Percentiles rank a stretch among this genome's conserved stretches.
Evolutionary conservation across 2,113 vertebrate species (phyloP).

Genomic region (Pituophis catenifer): DNA sequence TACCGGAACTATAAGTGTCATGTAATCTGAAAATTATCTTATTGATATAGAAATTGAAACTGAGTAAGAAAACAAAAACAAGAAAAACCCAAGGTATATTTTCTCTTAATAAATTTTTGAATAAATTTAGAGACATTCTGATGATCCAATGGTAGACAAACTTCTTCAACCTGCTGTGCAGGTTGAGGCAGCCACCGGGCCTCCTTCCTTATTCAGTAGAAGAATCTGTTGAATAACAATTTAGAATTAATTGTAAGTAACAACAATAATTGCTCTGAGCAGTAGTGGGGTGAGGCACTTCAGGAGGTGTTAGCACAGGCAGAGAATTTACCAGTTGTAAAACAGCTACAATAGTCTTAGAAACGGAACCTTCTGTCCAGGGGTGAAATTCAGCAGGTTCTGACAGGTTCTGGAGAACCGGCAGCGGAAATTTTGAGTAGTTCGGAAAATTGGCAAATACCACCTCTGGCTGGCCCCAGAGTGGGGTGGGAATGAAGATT

Average conservation of each 20-base stretch:
- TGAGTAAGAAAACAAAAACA: background rate
- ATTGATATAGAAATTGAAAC: background rate
- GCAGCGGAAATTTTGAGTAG: no score
- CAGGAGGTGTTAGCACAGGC: accelerated
- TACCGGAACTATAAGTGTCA: background rate
- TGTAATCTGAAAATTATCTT: background rate
- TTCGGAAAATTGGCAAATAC: no score
- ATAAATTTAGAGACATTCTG: background rate
- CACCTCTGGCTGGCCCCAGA: no score
- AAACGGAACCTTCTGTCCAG: background rate
- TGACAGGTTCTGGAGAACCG: no score
- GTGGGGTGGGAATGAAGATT: no score
- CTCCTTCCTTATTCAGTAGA: slow-evolving; percentile 37
- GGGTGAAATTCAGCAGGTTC: no score
- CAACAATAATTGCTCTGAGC: slow-evolving; percentile 32
- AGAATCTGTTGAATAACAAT: slow-evolving; percentile 50
- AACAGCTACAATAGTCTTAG: no score
- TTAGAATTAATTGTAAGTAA: slow-evolving; percentile 50
- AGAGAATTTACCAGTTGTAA: background rate
- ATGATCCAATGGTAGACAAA: background rate
- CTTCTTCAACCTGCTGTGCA: background rate
- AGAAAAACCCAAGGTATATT: background rate
- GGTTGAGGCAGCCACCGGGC: background rate
- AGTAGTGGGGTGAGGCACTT: background rate
- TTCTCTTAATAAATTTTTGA: background rate